Base-by-base conservation (phyloP, 1,140 invertebrate species). In the Pachypeltis micranthus region DNA sequence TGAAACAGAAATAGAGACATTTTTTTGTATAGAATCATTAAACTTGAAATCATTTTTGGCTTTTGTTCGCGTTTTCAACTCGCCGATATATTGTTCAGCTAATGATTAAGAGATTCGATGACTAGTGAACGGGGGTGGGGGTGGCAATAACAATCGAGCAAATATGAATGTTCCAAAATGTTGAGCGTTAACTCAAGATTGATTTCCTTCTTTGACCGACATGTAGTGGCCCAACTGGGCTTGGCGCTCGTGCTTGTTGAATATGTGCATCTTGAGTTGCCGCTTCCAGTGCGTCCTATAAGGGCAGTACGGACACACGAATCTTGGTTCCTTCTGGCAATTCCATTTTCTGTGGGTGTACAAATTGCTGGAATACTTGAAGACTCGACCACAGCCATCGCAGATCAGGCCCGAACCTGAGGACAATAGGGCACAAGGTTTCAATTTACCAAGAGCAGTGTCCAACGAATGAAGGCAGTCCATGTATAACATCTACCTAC, bases 241-340 rank as follows among this genome's bases (percentile, higher is more conserved):
- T 19, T 25, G 58, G 7, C 16, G 7, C 19, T 51, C 47, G 64
- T 75, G 74, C 56, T 74, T 72, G 62, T 71, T 72, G 31, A 73
- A 67, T 34, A 78, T 72, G 65, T 79, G 77, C 39, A 73, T 70
- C 65, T 76, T 73, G 0, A 77, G 66, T 58, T 77, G 76, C 66
- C 73, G 74, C 60, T 77, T 78, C 62, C 77, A 77, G 65, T 78
- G 75, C 67, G 76, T 77, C 28, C 74, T 72, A 44, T 74, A 74
- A 21, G 74, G 73, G 66, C 80, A 81, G 44, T 77, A 71, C 0
- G 74, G 75, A 67, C 80, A 81, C 24, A 71, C 68, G 69, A 78
- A 81, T 3, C 74, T 71, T 24, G 79, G 79, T 58, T 77, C 76
- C 59, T 79, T 78, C 44, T 79, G 78, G 65, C 80, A 81, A 62